Percentiles rank a stretch among this genome's conserved stretches.
Evolutionary conservation across 23 tunicate species (phyloP).

Genomic region (Styela plicata): DNA sequence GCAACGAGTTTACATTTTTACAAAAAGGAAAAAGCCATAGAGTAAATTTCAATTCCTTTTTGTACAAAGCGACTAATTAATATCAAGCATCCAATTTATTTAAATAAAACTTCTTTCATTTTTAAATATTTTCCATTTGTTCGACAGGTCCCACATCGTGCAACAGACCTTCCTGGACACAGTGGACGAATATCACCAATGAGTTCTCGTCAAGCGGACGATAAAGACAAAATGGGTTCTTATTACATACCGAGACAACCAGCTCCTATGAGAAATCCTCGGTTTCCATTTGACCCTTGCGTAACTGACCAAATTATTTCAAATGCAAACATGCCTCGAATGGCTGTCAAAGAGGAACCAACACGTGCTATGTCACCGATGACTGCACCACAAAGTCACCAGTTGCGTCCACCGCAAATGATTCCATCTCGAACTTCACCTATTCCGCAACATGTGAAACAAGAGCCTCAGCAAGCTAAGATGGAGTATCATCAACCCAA

Average conservation of each 20-base stretch:
- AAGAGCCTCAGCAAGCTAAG: not conserved
- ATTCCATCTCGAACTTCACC: not conserved
- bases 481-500: too few species aligned
- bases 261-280: not conserved
- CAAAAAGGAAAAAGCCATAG: too few species aligned
- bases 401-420: not conserved
- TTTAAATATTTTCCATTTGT: too few species aligned
- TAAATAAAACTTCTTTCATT: too few species aligned
- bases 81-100: too few species aligned
- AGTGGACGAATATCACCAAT: not conserved
- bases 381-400: not conserved
- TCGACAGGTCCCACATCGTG: not conserved
- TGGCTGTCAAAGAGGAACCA: constrained; percentile 18
- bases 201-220: not conserved
- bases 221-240: not conserved
- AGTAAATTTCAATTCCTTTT: too few species aligned
- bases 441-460: not conserved
- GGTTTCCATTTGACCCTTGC: constrained; percentile 27
- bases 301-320: constrained; percentile 22
- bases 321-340: constrained; percentile 24
- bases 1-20: too few species aligned
- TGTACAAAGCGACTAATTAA: too few species aligned
- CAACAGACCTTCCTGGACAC: not conserved
- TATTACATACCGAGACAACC: not conserved
- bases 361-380: not conserved